Evolutionary conservation across 1,140 invertebrate species (phyloP).

Genomic region (Drosophila suzukii): DNA sequence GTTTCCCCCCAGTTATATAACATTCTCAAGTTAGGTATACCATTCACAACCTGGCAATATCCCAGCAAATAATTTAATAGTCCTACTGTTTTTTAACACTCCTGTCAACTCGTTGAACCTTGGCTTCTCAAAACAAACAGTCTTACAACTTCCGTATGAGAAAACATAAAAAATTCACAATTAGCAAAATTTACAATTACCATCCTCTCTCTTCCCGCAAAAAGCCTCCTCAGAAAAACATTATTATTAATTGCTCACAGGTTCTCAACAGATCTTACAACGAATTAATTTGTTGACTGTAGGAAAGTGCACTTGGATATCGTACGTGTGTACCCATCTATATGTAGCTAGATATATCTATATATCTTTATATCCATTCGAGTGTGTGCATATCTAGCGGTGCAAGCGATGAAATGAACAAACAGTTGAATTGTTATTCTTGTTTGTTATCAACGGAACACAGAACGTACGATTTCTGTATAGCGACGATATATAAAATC

Average conservation of each 20-base stretch:
- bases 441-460: conserved; percentile 38
- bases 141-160: conserved; percentile 21
- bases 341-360: neutral
- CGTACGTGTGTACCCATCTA: neutral
- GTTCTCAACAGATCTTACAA: conserved; percentile 34
- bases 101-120: neutral
- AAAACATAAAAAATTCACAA: conserved; percentile 22
- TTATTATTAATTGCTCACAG: conserved; percentile 41
- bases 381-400: conserved; percentile 38
- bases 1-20: no score
- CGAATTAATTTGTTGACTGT: conserved; percentile 50
- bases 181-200: conserved; percentile 19
- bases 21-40: neutral
- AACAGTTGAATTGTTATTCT: conserved; percentile 43
- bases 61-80: neutral
- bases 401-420: conserved; percentile 41
- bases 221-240: conserved; percentile 15
- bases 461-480: conserved; percentile 30
- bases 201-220: neutral
- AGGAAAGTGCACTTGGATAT: conserved; percentile 28
- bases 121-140: neutral
- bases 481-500: conserved; percentile 33
- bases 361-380: conserved; percentile 5
- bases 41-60: neutral
- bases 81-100: conserved; percentile 4